Base-by-base conservation (phyloP, 2,113 vertebrate species). In the Macheiramphus alcinus region DNA sequence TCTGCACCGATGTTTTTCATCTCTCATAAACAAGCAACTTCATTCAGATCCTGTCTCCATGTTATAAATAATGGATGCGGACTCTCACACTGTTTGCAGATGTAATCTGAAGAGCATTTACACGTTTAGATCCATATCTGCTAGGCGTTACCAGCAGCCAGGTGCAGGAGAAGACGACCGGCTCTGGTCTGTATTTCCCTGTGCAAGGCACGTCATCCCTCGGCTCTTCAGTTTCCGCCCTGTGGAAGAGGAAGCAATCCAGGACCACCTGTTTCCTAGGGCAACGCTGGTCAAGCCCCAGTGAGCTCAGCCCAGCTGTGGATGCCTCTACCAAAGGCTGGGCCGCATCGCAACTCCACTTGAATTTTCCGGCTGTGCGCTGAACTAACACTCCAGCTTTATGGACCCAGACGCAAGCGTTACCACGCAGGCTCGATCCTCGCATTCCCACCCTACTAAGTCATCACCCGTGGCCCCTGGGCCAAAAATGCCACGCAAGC, bases 231-330 rank as follows among this genome's bases (percentile, higher is more conserved):
- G 59, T 10, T 71, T 59, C 19, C 27, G 38, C 22, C 11, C 63
- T 10, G 31, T 7, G 55, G 61, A 43, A 52, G 10, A 34, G 68
- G 73, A 56, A 62, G 58, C 38, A 22, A 9, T 4, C 19, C 63
- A 23, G 34, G 42, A 74, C 53, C 68, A 45, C 26, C 68, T 45
- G 52, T 40, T 70, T 78, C 88, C 68, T 34, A 12, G 25, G 38
- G 59, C 58, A 61, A 29, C 22, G 67, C 40, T 11, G 62, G 21
- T 13, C 36, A 61, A 50, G 52, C 21, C 10, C 11, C 31, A 61
- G 72, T 0, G 1, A 50, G 27, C 55, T n/a, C 78, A n/a, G 50
- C 7, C 38, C 20, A 0, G 3, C 50, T 65, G 32, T 6, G 2
- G 26, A 14, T 2, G 1, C n/a, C 32, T 45, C 70, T 89, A 36